Evolutionary conservation across 2,888 invertebrate species (phyloP).

Genomic region (Calameuta filiformis): DNA sequence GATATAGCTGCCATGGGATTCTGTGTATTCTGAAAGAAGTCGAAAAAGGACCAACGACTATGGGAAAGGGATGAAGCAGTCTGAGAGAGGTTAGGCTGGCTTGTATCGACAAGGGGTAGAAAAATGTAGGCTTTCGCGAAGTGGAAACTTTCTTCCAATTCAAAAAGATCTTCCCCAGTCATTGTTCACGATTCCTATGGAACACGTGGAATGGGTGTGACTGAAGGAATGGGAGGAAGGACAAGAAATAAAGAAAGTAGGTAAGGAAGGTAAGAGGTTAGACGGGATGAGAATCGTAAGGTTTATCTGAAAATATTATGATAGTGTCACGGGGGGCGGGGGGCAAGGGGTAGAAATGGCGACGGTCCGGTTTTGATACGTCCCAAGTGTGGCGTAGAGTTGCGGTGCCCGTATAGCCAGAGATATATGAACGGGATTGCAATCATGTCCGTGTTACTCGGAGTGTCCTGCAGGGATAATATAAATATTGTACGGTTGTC

Average conservation of each 20-base stretch:
- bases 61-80: background rate
- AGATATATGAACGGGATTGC: slow-evolving; percentile 64
- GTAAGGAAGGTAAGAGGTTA: background rate
- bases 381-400: slow-evolving; percentile 59
- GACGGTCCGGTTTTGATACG: slow-evolving; percentile 57
- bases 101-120: background rate
- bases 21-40: background rate
- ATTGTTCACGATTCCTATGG: background rate
- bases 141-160: background rate
- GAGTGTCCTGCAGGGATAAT: slow-evolving; percentile 63
- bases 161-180: background rate
- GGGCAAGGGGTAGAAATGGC: slow-evolving; percentile 15
- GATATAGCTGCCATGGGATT: background rate
- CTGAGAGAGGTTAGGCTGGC: background rate
- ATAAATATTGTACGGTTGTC: slow-evolving; percentile 60
- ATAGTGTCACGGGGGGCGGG: slow-evolving; percentile 37
- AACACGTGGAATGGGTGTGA: background rate
- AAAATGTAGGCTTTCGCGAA: background rate
- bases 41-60: background rate
- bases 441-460: slow-evolving; percentile 62
- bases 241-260: background rate
- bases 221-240: background rate
- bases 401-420: slow-evolving; percentile 50
- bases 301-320: slow-evolving; percentile 61
- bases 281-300: slow-evolving; percentile 34